Evolutionary conservation across 2,797 vertebrate genomes (phyloP), one percentile per base, ranked within the genome.

Genomic region (Hydrophis major): DNA sequence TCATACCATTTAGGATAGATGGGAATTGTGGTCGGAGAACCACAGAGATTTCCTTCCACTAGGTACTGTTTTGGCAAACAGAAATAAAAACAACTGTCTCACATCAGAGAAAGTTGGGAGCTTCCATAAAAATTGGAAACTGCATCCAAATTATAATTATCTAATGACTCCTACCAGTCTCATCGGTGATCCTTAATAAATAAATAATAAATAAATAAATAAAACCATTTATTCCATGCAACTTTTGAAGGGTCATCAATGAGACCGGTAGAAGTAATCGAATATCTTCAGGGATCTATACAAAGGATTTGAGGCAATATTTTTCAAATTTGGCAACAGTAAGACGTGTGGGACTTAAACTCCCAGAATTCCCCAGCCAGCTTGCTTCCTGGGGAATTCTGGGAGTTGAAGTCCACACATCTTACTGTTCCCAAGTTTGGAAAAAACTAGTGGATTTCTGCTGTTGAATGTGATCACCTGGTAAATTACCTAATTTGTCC

Each of bases 61-160:
- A 78, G 18, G 47, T n/a, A 42, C 10, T 2, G 0, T 14, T 47
- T 66, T 32, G 22, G 6, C 2, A 8, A 50, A 5, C 20, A 6
- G 11, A 91, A 12, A 32, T 88, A 55, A 22, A 93, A 91, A 56
- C 4, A 0, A 12, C 55, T 57, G 16, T 91, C 32, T n/a, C 20
- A 1, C 57, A 4, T 57, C n/a, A 32, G 42, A 32, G 63, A 13
- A 28, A 13, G 32, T 20, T 16, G 60, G 25, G 14, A 53, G 61
- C 25, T 25, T 78, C 47, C 1, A 0, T 16, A 6, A 2, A 78
- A 50, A 10, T 13, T 63, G 10, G 2, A 0, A 7, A 1, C 3
- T 18, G 22, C 22, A 55, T 32, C 42, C 57, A 63, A 59, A 14
- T 1, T 14, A 3, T 27, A 1, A 32, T 37, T 47, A 27, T 11